These are phyloP conservation scores for Pocillopora meandrina DNA, from an alignment of 92 coral and sea anemone genomes.

Conservation along the genomic window DNA sequence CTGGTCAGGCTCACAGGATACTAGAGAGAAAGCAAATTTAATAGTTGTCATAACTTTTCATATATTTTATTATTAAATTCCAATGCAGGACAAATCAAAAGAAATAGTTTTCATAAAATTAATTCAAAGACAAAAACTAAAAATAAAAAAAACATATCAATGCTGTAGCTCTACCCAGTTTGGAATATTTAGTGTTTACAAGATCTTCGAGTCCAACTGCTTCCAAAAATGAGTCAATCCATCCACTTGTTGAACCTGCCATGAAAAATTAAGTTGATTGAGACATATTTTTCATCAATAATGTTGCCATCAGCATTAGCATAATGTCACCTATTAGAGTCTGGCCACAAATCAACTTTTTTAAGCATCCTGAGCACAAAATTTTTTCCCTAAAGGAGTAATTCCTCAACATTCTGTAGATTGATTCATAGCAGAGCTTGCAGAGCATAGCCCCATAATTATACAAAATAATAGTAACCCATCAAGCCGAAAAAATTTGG, in stretches of 20 bases:
- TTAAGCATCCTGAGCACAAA: too few relatives aligned
- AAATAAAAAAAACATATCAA: not conserved
- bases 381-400: too few relatives aligned
- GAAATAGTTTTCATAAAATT: not conserved
- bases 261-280: not conserved
- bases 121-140: not conserved
- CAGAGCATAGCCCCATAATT: too few relatives aligned
- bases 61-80: too few relatives aligned
- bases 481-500: too few relatives aligned
- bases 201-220: conserved; percentile 86
- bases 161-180: conserved; percentile 62
- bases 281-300: not conserved
- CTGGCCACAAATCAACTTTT: too few relatives aligned
- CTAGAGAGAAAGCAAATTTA: not conserved
- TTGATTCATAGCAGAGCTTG: too few relatives aligned
- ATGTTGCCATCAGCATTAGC: too few relatives aligned
- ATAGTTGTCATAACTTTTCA: not conserved
- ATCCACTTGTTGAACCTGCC: conserved; percentile 62
- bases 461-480: too few relatives aligned
- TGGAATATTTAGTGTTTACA: conserved; percentile 64
- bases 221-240: conserved; percentile 88
- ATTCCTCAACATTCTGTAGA: too few relatives aligned
- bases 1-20: not conserved
- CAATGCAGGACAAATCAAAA: not conserved
- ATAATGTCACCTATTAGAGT: too few relatives aligned